Conservation (phyloP, 2,797 vertebrate genomes). For the Scolopax rusticola region DNA sequence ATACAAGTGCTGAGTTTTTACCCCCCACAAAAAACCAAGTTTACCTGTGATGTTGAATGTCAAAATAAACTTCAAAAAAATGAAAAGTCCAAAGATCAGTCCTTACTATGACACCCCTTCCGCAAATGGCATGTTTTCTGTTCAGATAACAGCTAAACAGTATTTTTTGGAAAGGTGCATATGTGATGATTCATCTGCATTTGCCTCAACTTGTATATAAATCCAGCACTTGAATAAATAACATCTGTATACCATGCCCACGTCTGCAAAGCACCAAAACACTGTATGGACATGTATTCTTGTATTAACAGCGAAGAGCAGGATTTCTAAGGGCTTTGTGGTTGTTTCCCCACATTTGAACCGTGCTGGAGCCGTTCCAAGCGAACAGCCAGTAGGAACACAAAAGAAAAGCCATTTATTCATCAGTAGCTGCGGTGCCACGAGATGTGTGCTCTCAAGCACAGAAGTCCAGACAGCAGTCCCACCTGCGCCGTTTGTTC, state of each 20-base stretch:
- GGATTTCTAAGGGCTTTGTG: background rate
- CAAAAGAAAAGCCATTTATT: background rate
- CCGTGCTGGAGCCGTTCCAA: background rate
- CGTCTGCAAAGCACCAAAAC: background rate
- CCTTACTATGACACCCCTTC: background rate
- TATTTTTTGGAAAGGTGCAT: background rate
- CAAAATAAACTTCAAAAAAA: conserved; percentile 10
- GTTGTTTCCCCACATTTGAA: background rate
- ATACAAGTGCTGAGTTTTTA: background rate
- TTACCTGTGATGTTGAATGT: background rate
- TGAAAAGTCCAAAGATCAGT: background rate
- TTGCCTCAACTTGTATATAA: conserved; percentile 14
- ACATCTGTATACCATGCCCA: background rate
- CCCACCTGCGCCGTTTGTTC: background rate
- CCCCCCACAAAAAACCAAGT: background rate
- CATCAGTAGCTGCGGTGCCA: background rate
- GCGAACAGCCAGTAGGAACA: background rate
- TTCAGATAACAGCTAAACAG: background rate
- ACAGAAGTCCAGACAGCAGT: background rate
- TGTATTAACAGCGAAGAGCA: background rate
- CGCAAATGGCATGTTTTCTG: conserved; percentile 13
- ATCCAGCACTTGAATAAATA: conserved; percentile 25
- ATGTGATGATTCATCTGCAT: background rate
- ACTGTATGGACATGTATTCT: conserved; percentile 4
- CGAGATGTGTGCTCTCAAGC: background rate